Evolutionary conservation across 35 echinoderm and acorn worm genomes (phyloP).

Genomic region (Stichopus chloronotus): DNA sequence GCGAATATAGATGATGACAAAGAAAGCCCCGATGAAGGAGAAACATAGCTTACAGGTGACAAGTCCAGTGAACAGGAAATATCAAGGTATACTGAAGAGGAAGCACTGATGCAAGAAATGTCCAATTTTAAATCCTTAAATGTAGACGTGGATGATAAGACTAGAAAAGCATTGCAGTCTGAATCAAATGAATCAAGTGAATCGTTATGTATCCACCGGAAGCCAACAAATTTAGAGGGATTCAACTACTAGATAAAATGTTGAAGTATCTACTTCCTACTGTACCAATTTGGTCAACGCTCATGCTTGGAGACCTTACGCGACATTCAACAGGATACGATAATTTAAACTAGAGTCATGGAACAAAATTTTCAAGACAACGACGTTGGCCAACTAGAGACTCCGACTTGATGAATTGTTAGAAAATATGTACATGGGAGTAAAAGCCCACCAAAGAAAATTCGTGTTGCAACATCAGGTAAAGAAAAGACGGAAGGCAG

Average conservation of each 20-base stretch:
- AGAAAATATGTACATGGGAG: background rate
- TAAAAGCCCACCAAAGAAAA: background rate
- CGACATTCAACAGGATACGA: background rate
- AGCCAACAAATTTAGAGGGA: too few relatives aligned
- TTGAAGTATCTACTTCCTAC: too few relatives aligned
- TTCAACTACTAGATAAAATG: too few relatives aligned
- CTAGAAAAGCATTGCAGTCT: too few relatives aligned
- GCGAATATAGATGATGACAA: background rate
- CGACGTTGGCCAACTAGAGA: background rate
- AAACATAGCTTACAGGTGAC: background rate
- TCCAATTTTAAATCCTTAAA: background rate
- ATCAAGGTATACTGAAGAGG: background rate
- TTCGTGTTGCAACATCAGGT: conserved; percentile 6
- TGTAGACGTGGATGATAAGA: background rate
- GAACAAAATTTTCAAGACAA: conserved; percentile 35
- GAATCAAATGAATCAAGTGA: too few relatives aligned
- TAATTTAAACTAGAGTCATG: background rate
- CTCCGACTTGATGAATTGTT: conserved; percentile 24
- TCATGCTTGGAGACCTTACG: background rate
- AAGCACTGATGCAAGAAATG: background rate
- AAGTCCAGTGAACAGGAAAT: background rate
- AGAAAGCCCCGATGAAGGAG: background rate
- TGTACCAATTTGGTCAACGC: too few relatives aligned
- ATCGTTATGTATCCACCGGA: too few relatives aligned
- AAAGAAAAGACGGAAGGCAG: background rate